Base-by-base conservation (phyloP, 2,797 vertebrate genomes). In the Bradypodion pumilum region DNA sequence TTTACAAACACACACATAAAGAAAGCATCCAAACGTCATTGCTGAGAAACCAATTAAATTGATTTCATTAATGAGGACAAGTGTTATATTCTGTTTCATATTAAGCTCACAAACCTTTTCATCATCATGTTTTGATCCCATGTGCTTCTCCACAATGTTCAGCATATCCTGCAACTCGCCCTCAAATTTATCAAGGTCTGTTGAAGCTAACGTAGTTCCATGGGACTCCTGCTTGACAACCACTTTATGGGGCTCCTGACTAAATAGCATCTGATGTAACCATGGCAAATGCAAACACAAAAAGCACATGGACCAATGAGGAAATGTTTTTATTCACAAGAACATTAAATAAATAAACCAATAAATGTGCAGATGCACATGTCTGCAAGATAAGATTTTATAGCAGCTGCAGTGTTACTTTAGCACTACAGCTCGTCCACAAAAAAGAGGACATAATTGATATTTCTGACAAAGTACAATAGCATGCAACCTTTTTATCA, bases 101-200 rank as follows among this genome's bases (percentile, higher is more conserved):
- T 44, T 66, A 27, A 56, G 42, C 27, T 80, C 80, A 92, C 95
- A 73, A 80, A 99, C 98, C 97, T 97, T 97, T 90, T 98, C 97
- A 78, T 97, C 96, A 82, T 97, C 97, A 60, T 95, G 95, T 79
- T 90, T 86, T 60, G 92, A 87, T 29, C 98, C 96, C 86, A 95
- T 91, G 80, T 95, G 96, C 78, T 94, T 96, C 83, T 98, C 97
- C 76, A 97, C 94, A 84, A 95, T 52, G 89, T 89, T 96, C 87
- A 99, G 91, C 60, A 93, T 95, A 74, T 92, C 95, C 90, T 97
- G 95, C 78, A 99, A 62, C 49, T 98, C 97, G 35, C 76, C 86
- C 87, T 98, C 97, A 89, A 98, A 96, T 78, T 93, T 93, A 77
- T 96, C 95, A 83, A 94, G 66, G 12, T 95, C 95, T 85, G 88